Evolutionary conservation across 2,888 invertebrate species (phyloP).

Genomic region (Caradrina kadenii): DNA sequence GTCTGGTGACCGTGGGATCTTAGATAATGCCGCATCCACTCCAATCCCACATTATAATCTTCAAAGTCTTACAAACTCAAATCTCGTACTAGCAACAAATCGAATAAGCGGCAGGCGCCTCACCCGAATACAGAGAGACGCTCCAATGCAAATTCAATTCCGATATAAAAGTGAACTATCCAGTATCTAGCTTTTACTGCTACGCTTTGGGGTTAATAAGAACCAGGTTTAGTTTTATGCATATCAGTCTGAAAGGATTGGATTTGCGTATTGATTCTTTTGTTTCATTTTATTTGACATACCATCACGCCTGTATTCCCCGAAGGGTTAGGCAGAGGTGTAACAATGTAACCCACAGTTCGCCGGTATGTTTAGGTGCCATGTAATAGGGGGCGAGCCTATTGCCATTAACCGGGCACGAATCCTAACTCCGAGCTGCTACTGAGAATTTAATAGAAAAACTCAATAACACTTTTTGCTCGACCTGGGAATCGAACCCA

Average conservation of each 20-base stretch:
- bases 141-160: conserved; percentile 80
- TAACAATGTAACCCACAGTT: too few relatives aligned
- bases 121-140: conserved; percentile 77
- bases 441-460: too few relatives aligned
- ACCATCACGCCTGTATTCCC: too few relatives aligned
- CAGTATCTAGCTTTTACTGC: conserved; percentile 41
- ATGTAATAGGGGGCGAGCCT: too few relatives aligned
- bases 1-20: neutral
- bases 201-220: conserved; percentile 38
- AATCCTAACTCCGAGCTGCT: too few relatives aligned
- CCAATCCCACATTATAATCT: conserved; percentile 15
- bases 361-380: too few relatives aligned
- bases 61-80: conserved; percentile 76
- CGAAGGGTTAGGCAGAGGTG: too few relatives aligned
- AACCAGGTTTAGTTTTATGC: conserved; percentile 30
- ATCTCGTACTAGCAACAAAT: conserved; percentile 81
- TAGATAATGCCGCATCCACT: conserved; percentile 39
- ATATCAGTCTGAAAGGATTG: conserved; percentile 3
- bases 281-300: neutral
- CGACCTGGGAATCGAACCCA: too few relatives aligned
- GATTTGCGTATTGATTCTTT: neutral
- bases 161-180: conserved; percentile 74
- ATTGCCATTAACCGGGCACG: too few relatives aligned
- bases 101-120: conserved; percentile 77
- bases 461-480: too few relatives aligned